phyloP scores from a whole-genome alignment of 1,140 invertebrate species.

The Drosophila malerkotliana region DNA sequence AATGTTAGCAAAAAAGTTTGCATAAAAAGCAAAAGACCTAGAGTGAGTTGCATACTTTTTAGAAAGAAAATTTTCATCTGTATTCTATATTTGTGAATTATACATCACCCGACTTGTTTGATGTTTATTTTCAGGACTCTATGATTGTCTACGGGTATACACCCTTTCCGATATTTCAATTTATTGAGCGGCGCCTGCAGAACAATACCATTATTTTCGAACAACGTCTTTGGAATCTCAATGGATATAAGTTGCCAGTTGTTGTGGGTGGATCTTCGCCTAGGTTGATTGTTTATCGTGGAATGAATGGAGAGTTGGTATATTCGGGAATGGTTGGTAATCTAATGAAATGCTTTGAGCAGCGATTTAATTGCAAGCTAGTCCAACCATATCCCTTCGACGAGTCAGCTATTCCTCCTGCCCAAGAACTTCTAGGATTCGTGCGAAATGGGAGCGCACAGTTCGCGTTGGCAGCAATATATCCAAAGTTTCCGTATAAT shows the following conservation, averaged over 20 bases:
- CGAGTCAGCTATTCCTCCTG: constrained; percentile 14
- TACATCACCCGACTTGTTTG: constrained; percentile 6
- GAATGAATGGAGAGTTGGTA: constrained; percentile 18
- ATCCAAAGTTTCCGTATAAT: constrained; percentile 7
- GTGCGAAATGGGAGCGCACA: constrained; percentile 60
- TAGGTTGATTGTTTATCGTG: constrained; percentile 56
- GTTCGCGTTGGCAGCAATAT: constrained; percentile 44
- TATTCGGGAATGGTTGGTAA: constrained; percentile 60
- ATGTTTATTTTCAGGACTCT: constrained; percentile 39
- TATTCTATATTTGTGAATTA: neutral
- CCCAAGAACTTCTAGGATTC: constrained; percentile 27
- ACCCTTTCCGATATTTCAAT: constrained; percentile 57
- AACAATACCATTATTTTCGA: constrained; percentile 6
- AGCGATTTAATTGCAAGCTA: constrained; percentile 52
- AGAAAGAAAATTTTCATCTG: neutral
- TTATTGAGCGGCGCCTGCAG: constrained; percentile 35
- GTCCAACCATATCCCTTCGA: constrained; percentile 35
- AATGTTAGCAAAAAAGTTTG: too few relatives aligned
- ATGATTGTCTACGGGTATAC: constrained; percentile 51
- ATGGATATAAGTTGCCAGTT: constrained; percentile 47
- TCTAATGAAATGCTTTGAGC: constrained; percentile 47
- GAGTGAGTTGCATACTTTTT: neutral
- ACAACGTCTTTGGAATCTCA: constrained; percentile 37
- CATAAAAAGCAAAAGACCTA: neutral
- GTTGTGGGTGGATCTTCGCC: constrained; percentile 63